Conservation (phyloP, 2,888 invertebrate species). For the Cryptocephalus primarius region DNA sequence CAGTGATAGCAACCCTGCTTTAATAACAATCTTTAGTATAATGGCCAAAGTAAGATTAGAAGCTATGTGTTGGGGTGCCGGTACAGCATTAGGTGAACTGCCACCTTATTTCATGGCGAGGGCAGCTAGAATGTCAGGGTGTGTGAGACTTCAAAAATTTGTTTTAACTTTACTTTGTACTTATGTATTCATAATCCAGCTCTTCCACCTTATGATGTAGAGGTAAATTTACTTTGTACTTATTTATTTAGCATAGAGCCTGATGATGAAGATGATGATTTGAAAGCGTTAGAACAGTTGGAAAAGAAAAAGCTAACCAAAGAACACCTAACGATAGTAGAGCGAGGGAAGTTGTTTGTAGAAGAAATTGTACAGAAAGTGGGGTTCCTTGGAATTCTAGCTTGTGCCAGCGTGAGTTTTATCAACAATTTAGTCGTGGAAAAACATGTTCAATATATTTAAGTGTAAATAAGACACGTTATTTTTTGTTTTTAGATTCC, state of each 20-base stretch:
- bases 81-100: constrained; percentile 96
- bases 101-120: constrained; percentile 99
- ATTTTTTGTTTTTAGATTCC: constrained; percentile 62
- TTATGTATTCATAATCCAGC: too few species aligned
- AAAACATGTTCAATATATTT: too few species aligned
- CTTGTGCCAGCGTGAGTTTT: constrained; percentile 78
- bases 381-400: constrained; percentile 91
- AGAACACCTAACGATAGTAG: constrained; percentile 52
- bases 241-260: constrained; percentile 30
- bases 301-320: constrained; percentile 49
- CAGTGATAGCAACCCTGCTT: constrained; percentile 42
- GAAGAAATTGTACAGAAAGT: constrained; percentile 85
- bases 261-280: constrained; percentile 55
- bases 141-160: not conserved
- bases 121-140: constrained; percentile 65
- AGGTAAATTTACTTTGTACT: not conserved
- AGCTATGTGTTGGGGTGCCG: constrained; percentile 95
- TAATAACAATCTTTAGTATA: constrained; percentile 80
- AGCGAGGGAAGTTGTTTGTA: constrained; percentile 74
- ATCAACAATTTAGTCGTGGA: too few species aligned
- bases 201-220: not conserved
- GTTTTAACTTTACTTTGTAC: not conserved
- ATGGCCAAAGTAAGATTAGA: constrained; percentile 93
- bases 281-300: constrained; percentile 63
- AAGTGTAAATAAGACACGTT: too few species aligned